Evolutionary conservation across 2,797 vertebrate species (phyloP), one percentile per base, ranked within the genome.

Genomic region (Sternotherus odoratus): DNA sequence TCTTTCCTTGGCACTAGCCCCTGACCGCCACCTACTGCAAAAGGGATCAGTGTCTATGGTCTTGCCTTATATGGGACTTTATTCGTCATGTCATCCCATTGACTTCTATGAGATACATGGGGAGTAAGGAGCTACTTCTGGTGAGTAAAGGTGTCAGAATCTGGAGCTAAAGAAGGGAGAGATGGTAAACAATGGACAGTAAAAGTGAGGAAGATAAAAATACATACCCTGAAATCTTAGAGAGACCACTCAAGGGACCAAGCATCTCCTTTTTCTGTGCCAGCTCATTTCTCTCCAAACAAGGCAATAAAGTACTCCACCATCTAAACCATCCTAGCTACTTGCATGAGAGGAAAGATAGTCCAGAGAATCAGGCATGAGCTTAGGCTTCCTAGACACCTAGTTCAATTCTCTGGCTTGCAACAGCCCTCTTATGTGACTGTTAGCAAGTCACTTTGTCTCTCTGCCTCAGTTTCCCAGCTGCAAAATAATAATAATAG

Each of bases 361-460:
- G 85, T 13, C 10, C 24, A 30, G 43, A 10, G 49, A 82, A 54
- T 46, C 7, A 0, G 1, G 5, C 26, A n/a, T 4, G 1, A 19
- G 8, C 16, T 5, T 17, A n/a, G 15, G 60, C 17, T 66, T n/a
- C 17, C 33, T 66, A 66, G 36, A 19, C 17, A n/a, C 8, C 16
- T 15, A 13, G 28, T n/a, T 28, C 46, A 23, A 63, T 54, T 23
- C 49, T 5, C 30, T 2, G 0, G 26, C 30, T 53, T 85, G 19
- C 28, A 82, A 74, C 60, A 63, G 48, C 9, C 17, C 48, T 82
- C 60, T 23, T 79, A 74, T 85, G 60, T n/a, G 33, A 66, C 16
- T 19, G 48, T 74, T 43, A 63, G n/a, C 26, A 16, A 50, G 23
- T 43, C 54, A 88, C 49, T 91, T 8, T 63, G 19, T n/a, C 2